Evolutionary conservation across 1,140 invertebrate genomes (phyloP), one percentile per base, ranked within the genome.

Genomic region (Aphidius ervi): DNA sequence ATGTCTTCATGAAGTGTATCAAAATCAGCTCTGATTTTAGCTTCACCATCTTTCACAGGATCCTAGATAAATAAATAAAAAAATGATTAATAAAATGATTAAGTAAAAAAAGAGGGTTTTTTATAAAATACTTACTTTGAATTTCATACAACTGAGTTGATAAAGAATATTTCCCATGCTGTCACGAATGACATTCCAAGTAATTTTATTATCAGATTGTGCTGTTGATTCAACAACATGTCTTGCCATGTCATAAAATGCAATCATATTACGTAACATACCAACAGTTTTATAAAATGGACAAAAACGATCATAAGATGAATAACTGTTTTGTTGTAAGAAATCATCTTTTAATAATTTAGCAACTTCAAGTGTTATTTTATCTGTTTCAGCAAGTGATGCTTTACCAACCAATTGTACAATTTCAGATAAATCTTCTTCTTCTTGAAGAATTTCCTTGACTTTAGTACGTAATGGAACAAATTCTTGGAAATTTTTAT

Each of bases 211-310:
- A 77, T 99, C 98, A 53, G 94, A 96, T 82, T 99, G 96, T 20
- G 97, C 94, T 39, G 97, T 99, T 53, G 92, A 90, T 82, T 99
- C 97, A 5, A 99, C 96, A 7, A 96, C 92, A 77, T 99, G 97
- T 63, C 94, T 88, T 9, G 97, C 89, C 89, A 98, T 89, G 76
- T 99, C 97, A 76, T 98, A 99, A 82, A 99, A 98, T 41, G 92
- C 85, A 74, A 99, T 98, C 84, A 99, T 99, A 82, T 99, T 99
- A 74, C 87, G 89, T 73, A 99, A 78, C 97, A 99, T 99, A 65
- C 95, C 96, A 10, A 96, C 93, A 39, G 97, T 99, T 84, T 99
- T 99, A 85, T 99, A 99, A 85, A 99, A 99, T 72, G 98, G 98
- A 81, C 98, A 99, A 84, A 96, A 99, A 65, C 97, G 86, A 84